Evolutionary conservation across 2,888 invertebrate species (phyloP), one percentile per base, ranked within the genome.

Genomic region (Lypha dubia): DNA sequence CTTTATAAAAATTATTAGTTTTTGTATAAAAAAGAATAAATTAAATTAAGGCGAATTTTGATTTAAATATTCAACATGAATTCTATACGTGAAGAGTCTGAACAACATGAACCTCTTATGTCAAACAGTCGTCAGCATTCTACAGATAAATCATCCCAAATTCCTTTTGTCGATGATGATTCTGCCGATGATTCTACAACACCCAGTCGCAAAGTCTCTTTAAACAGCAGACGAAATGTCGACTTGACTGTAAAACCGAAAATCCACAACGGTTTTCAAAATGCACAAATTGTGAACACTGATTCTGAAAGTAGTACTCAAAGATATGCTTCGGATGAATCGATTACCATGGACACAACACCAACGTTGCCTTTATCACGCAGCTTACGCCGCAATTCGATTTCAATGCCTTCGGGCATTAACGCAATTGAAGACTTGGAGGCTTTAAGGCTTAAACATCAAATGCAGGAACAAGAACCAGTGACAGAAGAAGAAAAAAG

Each of bases 321-420:
- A 2, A 46, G 46, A 62, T 76, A 67, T 56, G 80, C 46, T 53
- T 80, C 80, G 7, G 67, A 81, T 44, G 74, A 74, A 51, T 70
- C 77, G 4, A 63, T 63, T 22, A 22, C 20, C 8, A 60, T 76
- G 4, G 84, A 80, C n/a, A n/a, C n/a, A 28, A 71, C 84, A 11
- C 77, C 77, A 6, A 11, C 73, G 3, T 1, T 15, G 15, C 80
- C 80, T 11, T 17, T 80, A 62, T 15, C 83, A 8, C 88, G 87
- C 0, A 88, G 87, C n/a, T 89, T 94, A 68, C 93, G 96, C 67
- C 94, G 95, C 86, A 95, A 95, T 87, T 96, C 96, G 3, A 95
- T 95, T 84, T 96, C 96, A 3, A 93, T 96, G 93, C 96, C 96
- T 3, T 93, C 94, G 85, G 92, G 92, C 86, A 92, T 96, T 79